A percentile compares a stretch with the other conserved stretches of the same genome.
Conservation (phyloP, 2,888 invertebrate species). For the Lucinisca nassula region DNA sequence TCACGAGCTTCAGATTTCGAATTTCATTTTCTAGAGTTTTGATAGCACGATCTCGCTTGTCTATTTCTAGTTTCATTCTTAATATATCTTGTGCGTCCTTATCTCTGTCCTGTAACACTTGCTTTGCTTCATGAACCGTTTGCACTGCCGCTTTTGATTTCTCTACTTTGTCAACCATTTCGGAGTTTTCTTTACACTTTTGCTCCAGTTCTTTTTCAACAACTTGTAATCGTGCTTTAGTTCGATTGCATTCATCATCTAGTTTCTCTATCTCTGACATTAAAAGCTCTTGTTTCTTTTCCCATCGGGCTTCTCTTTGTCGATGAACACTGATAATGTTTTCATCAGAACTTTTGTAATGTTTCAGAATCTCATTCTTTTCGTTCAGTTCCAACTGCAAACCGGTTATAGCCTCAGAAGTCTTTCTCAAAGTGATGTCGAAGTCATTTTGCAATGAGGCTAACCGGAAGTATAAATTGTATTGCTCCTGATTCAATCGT, state of each 20-base stretch:
- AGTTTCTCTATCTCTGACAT: conserved; percentile 65
- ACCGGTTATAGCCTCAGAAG: conserved; percentile 67
- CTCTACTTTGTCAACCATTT: conserved; percentile 53
- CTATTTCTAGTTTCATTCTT: conserved; percentile 66
- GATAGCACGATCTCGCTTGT: conserved; percentile 49
- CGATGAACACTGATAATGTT: conserved; percentile 68
- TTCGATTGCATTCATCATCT: conserved; percentile 48
- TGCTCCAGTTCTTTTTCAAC: conserved; percentile 59
- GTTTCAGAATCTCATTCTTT: conserved; percentile 68
- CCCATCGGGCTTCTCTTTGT: conserved; percentile 69
- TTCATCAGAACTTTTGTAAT: conserved; percentile 70
- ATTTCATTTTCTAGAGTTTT: conserved; percentile 35
- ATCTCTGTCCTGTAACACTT: conserved; percentile 51
- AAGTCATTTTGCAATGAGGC: conserved; percentile 69
- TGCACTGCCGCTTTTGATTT: conserved; percentile 55
- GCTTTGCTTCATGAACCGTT: conserved; percentile 59
- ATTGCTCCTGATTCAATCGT: conserved; percentile 67
- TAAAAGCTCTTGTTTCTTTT: conserved; percentile 69
- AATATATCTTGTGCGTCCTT: conserved; percentile 49
- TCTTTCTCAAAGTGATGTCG: conserved; percentile 64
- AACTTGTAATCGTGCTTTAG: conserved; percentile 38
- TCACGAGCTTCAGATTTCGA: conserved; percentile 34
- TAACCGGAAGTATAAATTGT: conserved; percentile 67
- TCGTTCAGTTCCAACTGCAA: conserved; percentile 64
- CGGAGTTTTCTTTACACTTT: conserved; percentile 42